Conservation (phyloP, 2,888 invertebrate species). For the Amphipyra berbera region DNA sequence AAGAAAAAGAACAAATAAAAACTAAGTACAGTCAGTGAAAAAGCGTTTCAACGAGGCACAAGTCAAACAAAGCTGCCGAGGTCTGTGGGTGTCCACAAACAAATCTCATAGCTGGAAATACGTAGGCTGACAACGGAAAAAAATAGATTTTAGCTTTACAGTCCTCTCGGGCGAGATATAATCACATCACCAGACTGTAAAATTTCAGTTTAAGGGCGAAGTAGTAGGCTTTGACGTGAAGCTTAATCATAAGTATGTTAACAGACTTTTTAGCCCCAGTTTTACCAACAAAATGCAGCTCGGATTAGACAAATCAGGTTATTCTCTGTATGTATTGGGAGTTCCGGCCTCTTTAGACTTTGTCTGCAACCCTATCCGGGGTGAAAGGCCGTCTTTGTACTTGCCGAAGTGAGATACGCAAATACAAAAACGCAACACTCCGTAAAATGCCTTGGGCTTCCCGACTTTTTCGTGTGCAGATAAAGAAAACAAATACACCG, state of each 20-base stretch:
- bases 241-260: no score
- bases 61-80: conserved; percentile 55
- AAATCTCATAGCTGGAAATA: conserved; percentile 55
- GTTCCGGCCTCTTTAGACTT: neutral
- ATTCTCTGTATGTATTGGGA: no score
- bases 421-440: conserved; percentile 63
- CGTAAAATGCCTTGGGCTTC: conserved; percentile 54
- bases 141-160: conserved; percentile 13
- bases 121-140: conserved; percentile 41
- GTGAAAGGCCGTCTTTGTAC: conserved; percentile 50
- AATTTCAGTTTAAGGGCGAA: neutral
- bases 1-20: conserved; percentile 36
- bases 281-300: neutral
- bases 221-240: neutral
- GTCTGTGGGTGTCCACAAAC: conserved; percentile 60
- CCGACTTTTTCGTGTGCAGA: conserved; percentile 46
- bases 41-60: conserved; percentile 56
- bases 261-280: no score
- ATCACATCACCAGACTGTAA: conserved; percentile 1
- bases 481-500: conserved; percentile 46
- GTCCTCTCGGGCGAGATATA: neutral
- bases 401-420: conserved; percentile 57
- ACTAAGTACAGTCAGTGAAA: conserved; percentile 19
- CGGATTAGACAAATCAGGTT: conserved; percentile 1
- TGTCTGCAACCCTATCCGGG: conserved; percentile 43